Conservation (phyloP, 2,888 invertebrate species). For the Dynastes tityus region DNA sequence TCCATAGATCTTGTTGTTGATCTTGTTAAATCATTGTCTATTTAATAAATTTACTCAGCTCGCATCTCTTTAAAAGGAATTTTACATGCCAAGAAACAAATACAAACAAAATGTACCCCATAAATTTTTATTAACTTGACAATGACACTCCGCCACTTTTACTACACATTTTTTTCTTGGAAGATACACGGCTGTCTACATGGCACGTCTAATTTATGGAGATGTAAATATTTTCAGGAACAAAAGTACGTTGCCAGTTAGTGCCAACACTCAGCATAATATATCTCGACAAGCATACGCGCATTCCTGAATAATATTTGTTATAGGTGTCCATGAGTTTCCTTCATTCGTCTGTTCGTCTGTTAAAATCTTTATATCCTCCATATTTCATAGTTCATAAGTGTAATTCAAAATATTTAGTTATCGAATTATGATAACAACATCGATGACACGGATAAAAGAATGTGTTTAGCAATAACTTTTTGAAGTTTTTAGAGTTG, state of each 20-base stretch:
- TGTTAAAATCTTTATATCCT: neutral
- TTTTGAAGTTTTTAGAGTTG: neutral
- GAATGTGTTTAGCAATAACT: neutral
- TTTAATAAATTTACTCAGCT: neutral
- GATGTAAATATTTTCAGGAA: conserved; percentile 39
- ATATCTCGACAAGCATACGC: conserved; percentile 1
- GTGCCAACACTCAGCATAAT: conserved; percentile 9
- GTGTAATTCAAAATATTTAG: neutral
- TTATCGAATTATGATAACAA: neutral
- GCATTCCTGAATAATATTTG: conserved; percentile 10
- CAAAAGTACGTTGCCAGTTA: conserved; percentile 26
- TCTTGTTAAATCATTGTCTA: neutral
- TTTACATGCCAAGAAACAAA: conserved; percentile 20
- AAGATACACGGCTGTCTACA: conserved; percentile 36
- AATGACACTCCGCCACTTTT: conserved; percentile 26
- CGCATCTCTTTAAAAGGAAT: neutral
- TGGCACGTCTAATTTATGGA: conserved; percentile 36
- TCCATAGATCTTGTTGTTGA: neutral
- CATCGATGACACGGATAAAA: neutral
- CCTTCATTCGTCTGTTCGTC: neutral
- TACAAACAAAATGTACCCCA: conserved; percentile 3
- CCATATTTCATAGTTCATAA: neutral
- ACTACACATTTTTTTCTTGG: conserved; percentile 29
- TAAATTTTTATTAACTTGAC: conserved; percentile 42
- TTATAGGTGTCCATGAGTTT: neutral